Base-by-base conservation (phyloP, 2,797 vertebrate species). In the Mormyrops attenuatus region DNA sequence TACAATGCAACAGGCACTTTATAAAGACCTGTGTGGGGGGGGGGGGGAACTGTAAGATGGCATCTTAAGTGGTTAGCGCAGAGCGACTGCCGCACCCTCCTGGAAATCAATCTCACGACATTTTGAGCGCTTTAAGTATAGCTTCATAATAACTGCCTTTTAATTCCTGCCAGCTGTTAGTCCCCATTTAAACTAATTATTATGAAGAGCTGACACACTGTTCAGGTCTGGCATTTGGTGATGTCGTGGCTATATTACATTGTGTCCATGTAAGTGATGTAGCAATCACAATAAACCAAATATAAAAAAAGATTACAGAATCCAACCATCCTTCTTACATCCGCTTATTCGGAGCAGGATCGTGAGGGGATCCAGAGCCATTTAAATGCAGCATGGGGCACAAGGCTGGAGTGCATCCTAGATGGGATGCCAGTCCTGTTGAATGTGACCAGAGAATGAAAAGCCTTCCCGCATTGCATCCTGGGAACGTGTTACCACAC, bases 41-140 rank as follows among this genome's bases (percentile, higher is more conserved):
- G 38, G n/a, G 57, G 7, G 41, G 1, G n/a, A 44, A n/a, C 26
- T 80, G 17, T 17, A 47, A 41, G 17, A 41, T 44, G 38, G 1
- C 7, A 80, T 80, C 73, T 44, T 80, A 80, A 80, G 73, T 80
- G 73, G 73, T 80, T 80, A 44, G 73, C 73, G 44, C 73, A 80
- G 41, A 80, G 73, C 38, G 3, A 80, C 73, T 47, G 73, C 38
- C 17, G 0, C 17, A n/a, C 41, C 34, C 38, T 47, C 20, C 41
- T 41, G 73, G 73, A 80, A 80, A 80, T 80, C 7, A 44, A 80
- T 80, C 73, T n/a, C 20, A 44, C 1, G 17, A 8, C 7, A 41
- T 80, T n/a, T 47, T 47, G 34, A 80, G 13, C 17, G 4, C 66
- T 73, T 20, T 41, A 80, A 80, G 73, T 20, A 44, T 80, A 80